Conservation (phyloP, 2,888 invertebrate species). For the Amphipoea lucens region DNA sequence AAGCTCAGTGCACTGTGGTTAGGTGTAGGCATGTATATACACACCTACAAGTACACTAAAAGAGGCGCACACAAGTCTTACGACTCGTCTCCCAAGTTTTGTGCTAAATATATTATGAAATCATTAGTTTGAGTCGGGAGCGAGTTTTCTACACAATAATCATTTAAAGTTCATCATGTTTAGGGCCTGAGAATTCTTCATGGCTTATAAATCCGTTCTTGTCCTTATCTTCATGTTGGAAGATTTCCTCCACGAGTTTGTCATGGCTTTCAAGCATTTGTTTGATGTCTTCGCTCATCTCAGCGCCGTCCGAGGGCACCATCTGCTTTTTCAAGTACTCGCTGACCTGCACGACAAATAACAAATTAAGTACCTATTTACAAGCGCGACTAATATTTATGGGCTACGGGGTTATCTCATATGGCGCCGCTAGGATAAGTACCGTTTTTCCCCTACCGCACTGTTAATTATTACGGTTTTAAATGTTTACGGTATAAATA, state of each 20-base stretch:
- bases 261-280: conserved; percentile 97
- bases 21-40: neutral
- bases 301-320: conserved; percentile 94
- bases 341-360: conserved; percentile 92
- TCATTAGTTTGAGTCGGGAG: conserved; percentile 38
- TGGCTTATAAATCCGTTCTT: conserved; percentile 98
- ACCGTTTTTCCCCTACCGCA: neutral
- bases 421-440: neutral
- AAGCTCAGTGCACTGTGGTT: neutral
- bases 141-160: conserved; percentile 49
- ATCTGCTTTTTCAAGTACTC: conserved; percentile 97
- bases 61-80: conserved; percentile 43
- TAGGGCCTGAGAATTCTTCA: conserved; percentile 98
- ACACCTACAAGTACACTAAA: conserved; percentile 29
- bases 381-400: neutral
- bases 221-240: conserved; percentile 99
- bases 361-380: conserved; percentile 8
- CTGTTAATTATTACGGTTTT: neutral
- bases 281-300: conserved; percentile 94
- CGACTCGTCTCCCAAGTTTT: conserved; percentile 45
- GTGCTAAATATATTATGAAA: conserved; percentile 41
- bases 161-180: conserved; percentile 98
- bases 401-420: no score
- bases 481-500: neutral
- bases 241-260: conserved; percentile 98